Base-by-base conservation (phyloP, 2,888 invertebrate species). In the Chrysotoxum bicinctum region DNA sequence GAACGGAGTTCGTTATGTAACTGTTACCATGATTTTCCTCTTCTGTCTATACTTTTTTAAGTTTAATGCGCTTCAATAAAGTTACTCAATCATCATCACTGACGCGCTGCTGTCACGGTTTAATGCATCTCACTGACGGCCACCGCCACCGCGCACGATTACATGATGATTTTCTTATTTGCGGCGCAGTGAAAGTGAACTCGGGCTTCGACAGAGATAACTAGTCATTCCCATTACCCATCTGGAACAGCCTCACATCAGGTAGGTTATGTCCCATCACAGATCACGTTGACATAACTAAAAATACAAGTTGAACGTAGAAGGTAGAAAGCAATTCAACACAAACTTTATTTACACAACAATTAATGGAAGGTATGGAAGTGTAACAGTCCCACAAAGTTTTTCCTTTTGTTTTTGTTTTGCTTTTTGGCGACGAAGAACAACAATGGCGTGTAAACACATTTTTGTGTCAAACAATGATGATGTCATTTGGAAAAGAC, bases 41-140 rank as follows among this genome's bases (percentile, higher is more conserved):
- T 9, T 32, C 16, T n/a, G 7, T n/a, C 16, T 54, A 54, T 26
- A 26, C 26, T 30, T 48, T 79, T 70, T 45, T 21, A 66, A 80
- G 75, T 84, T 64, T 84, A 75, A 80, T 73, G 84, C 75, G 84
- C 84, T 80, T 84, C 84, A 84, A 66, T 80, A 84, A 58, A 80
- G 84, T 84, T 84, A 84, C 75, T 75, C 72, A 84, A 84, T 84
- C 84, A 68, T 80, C 84, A 72, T 72, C 58, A 76, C 84, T 60
- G 80, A 80, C 80, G 80, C 60, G 79, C 80, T 72, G 37, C 70
- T 80, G 84, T 75, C 80, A 75, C 60, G 84, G 66, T 58, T 75
- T 79, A 84, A 75, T 84, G 80, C 84, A 72, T 79, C 58, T 77
- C 26, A 30, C 40, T 16, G 48, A 45, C 52, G 60, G 77, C 52